Conservation (phyloP, 2,888 invertebrate genomes). For the Teleiodes luculella region DNA sequence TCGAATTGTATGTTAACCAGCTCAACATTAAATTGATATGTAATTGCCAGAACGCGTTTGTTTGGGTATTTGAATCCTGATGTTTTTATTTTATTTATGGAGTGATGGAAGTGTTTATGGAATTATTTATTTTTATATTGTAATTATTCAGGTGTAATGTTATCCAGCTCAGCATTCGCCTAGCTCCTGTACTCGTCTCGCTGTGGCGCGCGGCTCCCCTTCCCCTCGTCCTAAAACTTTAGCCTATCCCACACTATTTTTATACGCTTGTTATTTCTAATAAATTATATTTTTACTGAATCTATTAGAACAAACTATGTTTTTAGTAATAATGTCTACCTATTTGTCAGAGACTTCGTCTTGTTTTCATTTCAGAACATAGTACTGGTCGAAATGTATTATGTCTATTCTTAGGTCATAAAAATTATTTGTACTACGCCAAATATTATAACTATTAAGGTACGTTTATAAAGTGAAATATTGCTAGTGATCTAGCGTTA, state of each 20-base stretch:
- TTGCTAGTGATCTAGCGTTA: constrained; percentile 7
- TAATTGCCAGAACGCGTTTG: too few relatives aligned
- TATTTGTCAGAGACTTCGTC: neutral
- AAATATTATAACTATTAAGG: constrained; percentile 11
- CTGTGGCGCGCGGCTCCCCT: constrained; percentile 27
- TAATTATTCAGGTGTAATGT: constrained; percentile 32
- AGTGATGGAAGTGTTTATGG: too few relatives aligned
- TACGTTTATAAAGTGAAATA: neutral
- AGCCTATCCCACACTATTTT: constrained; percentile 39
- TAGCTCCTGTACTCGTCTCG: constrained; percentile 27
- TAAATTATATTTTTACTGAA: too few relatives aligned
- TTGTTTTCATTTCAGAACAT: neutral
- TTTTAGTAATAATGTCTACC: too few relatives aligned
- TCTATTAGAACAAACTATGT: too few relatives aligned
- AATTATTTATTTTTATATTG: neutral
- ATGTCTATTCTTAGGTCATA: neutral
- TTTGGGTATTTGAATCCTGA: too few relatives aligned
- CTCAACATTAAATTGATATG: too few relatives aligned
- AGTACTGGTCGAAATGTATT: neutral
- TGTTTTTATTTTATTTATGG: neutral
- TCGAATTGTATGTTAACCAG: too few relatives aligned
- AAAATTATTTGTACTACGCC: constrained; percentile 4
- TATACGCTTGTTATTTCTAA: constrained; percentile 43
- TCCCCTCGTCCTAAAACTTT: constrained; percentile 26
- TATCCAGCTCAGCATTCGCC: constrained; percentile 51